These are phyloP conservation scores for Tuta absoluta DNA, from an alignment of 2,888 invertebrate species.

Conservation along the genomic window DNA sequence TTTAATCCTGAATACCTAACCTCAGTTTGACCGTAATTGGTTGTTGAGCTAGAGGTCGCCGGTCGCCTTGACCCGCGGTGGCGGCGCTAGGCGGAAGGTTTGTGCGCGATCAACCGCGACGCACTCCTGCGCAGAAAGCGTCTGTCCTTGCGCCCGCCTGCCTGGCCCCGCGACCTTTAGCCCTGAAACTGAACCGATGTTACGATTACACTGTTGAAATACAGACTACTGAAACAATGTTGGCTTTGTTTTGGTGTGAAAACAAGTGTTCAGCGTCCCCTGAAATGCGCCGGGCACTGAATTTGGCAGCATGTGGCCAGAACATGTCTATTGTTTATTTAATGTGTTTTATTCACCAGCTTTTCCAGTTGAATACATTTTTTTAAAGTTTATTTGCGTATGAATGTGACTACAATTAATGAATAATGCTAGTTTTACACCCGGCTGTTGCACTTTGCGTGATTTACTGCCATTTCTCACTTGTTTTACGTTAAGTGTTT, in stretches of 20 bases:
- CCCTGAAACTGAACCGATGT: conserved; percentile 48
- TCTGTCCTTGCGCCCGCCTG: conserved; percentile 61
- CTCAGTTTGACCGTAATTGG: background rate
- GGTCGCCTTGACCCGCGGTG: conserved; percentile 61
- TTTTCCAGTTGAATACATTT: background rate
- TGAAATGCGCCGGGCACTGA: too few species aligned
- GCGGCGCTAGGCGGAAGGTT: conserved; percentile 59
- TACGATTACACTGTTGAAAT: background rate
- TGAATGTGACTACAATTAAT: background rate
- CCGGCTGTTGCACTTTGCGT: background rate
- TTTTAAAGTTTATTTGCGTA: background rate
- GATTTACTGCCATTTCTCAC: background rate
- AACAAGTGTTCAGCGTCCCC: too few species aligned
- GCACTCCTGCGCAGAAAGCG: conserved; percentile 76
- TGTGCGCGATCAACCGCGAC: conserved; percentile 64
- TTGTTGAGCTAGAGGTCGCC: conserved; percentile 40
- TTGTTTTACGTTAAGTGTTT: conserved; percentile 4
- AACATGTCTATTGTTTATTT: too few species aligned
- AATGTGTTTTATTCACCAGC: background rate
- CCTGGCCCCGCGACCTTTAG: conserved; percentile 44
- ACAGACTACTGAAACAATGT: background rate
- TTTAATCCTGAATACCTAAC: too few species aligned
- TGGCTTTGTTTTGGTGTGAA: background rate
- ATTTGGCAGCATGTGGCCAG: too few species aligned
- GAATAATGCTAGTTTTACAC: conserved; percentile 2